Percentiles rank a stretch among this genome's conserved stretches.
Evolutionary conservation across 2,888 invertebrate genomes (phyloP).

Genomic region (Isotomurus palustris): DNA sequence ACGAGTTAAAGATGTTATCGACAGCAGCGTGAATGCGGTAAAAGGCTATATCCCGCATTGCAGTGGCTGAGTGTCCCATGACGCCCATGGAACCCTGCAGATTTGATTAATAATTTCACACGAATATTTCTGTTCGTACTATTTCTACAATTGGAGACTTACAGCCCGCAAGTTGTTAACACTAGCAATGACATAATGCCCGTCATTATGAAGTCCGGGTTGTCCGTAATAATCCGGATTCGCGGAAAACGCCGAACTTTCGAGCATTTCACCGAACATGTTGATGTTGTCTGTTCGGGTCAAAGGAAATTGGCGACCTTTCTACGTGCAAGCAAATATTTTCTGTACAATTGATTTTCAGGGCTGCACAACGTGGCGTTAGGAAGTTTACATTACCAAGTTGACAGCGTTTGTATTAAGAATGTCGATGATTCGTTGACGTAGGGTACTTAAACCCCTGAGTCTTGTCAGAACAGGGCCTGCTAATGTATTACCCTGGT

Average conservation of each 20-base stretch:
- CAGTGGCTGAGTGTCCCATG: slow-evolving; percentile 58
- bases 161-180: slow-evolving; percentile 1
- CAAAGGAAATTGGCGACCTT: slow-evolving; percentile 57
- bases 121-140: too few relatives aligned
- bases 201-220: slow-evolving; percentile 71
- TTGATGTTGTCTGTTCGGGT: slow-evolving; percentile 71
- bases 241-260: slow-evolving; percentile 55
- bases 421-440: too few relatives aligned
- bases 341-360: too few relatives aligned
- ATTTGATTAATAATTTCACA: background rate
- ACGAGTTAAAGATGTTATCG: background rate
- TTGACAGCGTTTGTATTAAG: too few relatives aligned
- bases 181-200: slow-evolving; percentile 66
- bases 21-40: slow-evolving; percentile 60
- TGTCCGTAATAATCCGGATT: slow-evolving; percentile 60
- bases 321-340: background rate
- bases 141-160: background rate
- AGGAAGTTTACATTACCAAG: too few relatives aligned
- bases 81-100: background rate
- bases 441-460: too few relatives aligned
- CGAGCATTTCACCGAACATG: slow-evolving; percentile 71
- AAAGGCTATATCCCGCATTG: slow-evolving; percentile 81
- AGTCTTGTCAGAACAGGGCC: too few relatives aligned
- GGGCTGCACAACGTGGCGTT: too few relatives aligned
- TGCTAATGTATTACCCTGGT: too few relatives aligned